These are phyloP conservation scores for Trypoxylus dichotomus DNA, from an alignment of 1,140 invertebrate genomes.

Conservation along the genomic window DNA sequence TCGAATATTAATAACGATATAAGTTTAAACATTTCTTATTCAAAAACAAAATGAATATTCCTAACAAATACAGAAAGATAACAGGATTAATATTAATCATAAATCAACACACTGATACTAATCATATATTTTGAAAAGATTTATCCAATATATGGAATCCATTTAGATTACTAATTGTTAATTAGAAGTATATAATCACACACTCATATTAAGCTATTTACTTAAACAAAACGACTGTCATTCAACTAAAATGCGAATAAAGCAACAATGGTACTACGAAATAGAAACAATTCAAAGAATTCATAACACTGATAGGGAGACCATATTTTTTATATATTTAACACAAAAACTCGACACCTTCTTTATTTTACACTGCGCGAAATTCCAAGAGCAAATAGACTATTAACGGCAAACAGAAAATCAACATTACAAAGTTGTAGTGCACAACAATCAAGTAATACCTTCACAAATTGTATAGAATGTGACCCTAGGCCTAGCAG, in stretches of 20 bases:
- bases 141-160: neutral
- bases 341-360: neutral
- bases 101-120: no score
- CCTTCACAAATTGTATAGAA: conserved; percentile 14
- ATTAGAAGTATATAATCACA: neutral
- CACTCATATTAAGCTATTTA: neutral
- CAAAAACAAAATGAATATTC: no score
- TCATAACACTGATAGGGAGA: conserved; percentile 18
- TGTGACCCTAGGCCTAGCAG: conserved; percentile 39
- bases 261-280: neutral
- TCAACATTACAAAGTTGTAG: neutral
- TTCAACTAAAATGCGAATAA: neutral
- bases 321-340: conserved; percentile 14
- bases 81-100: neutral
- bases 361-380: neutral
- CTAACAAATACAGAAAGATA: neutral
- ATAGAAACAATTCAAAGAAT: neutral
- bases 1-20: neutral
- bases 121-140: no score
- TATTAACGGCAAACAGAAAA: neutral
- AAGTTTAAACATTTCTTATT: no score
- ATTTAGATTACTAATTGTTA: neutral
- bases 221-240: neutral
- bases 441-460: neutral
- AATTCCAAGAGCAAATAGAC: neutral